Base-by-base conservation (phyloP, 2,888 invertebrate species). In the Pachliopta kotzebuea region DNA sequence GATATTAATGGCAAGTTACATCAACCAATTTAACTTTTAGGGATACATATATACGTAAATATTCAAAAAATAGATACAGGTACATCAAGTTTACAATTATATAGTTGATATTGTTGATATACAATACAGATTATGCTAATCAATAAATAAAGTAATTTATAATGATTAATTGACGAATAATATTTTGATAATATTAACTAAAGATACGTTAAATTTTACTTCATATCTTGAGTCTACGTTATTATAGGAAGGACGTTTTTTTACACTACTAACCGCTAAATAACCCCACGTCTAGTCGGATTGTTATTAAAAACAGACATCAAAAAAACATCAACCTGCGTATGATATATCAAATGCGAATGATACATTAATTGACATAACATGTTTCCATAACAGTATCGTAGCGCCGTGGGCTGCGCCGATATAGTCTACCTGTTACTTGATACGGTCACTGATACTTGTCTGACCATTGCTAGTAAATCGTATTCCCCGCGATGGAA, bases 391-490 rank as follows among this genome's bases (percentile, higher is more conserved):
- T 72, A 69, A 68, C 66, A 63, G 72, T 55, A 24, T 56, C 59
- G 49, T 42, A 63, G 69, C 67, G 70, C 68, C 69, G 74, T 74
- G 74, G 74, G 74, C 68, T 60, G 73, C 21, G 42, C 56, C 63
- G 57, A 60, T 54, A 65, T 54, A 31, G 64, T 62, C 60, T 54
- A 54, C 29, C 29, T 59, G 58, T 56, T 64, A 37, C 65, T 57
- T 20, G 52, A 57, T 65, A 65, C 65, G 56, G 56, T 54, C 61
- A 58, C 57, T 23, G 53, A 57, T 61, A 61, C 54, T 31, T 0
- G 24, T 61, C 21, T 31, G 49, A 61, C 57, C 57, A 57, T 54
- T 57, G 23, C 37, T 57, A 42, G 20, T 62, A 52, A 49, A 61
- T 54, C 45, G 52, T 60, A 54, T 18, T 49, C 17, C 9, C 21